phyloP scores from a whole-genome alignment of 2,113 vertebrate species.

The Anguilla japonica region DNA sequence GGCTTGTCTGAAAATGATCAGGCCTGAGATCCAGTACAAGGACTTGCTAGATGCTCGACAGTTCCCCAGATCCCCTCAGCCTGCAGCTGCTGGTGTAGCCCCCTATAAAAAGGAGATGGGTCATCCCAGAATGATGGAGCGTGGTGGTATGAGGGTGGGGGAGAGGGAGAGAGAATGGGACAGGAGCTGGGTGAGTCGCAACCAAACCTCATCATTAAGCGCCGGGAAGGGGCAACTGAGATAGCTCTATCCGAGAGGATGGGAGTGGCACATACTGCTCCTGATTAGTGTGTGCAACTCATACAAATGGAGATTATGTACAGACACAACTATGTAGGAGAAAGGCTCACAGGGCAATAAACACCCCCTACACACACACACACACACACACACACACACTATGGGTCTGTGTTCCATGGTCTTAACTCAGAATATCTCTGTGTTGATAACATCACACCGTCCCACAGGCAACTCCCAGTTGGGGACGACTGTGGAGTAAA shows the following conservation, averaged over 20 bases:
- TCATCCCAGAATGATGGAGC: slow-evolving; percentile 46
- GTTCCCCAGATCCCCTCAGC: slow-evolving; percentile 59
- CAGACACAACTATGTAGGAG: slow-evolving; percentile 32
- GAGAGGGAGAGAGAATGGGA: slow-evolving; percentile 54
- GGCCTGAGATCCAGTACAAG: slow-evolving; percentile 89
- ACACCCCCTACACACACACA: slow-evolving; percentile 12
- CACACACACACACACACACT: slow-evolving; percentile 20
- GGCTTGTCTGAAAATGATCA: slow-evolving; percentile 77
- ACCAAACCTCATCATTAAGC: slow-evolving; percentile 51
- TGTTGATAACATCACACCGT: too few relatives aligned
- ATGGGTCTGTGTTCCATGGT: neutral
- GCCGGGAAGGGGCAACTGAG: slow-evolving; percentile 49
- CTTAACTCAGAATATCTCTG: neutral
- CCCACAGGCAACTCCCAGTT: neutral
- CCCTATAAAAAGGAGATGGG: slow-evolving; percentile 47
- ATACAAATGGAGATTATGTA: slow-evolving; percentile 30
- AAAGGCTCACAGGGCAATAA: neutral
- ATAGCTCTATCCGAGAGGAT: slow-evolving; percentile 39
- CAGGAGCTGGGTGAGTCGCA: slow-evolving; percentile 45
- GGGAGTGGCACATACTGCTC: neutral
- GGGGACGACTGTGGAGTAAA: neutral
- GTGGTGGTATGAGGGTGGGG: slow-evolving; percentile 18
- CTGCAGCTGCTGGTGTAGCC: slow-evolving; percentile 25
- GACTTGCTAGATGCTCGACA: slow-evolving; percentile 81
- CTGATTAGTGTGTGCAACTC: slow-evolving; percentile 21